These are phyloP conservation scores for Astropecten irregularis DNA, from an alignment of 53 echinoderm and acorn worm genomes.

Conservation along the genomic window DNA sequence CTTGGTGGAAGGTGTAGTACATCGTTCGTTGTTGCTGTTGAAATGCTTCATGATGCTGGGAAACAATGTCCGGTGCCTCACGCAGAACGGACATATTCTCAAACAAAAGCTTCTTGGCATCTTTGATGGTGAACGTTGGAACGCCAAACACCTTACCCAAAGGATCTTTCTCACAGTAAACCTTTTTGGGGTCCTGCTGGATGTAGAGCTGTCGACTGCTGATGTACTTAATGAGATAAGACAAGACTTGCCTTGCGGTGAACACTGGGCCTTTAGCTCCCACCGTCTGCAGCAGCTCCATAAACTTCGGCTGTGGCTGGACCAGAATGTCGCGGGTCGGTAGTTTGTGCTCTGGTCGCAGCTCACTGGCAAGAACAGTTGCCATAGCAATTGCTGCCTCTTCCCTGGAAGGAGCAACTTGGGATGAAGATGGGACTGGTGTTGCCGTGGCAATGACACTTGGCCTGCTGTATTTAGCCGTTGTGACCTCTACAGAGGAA, in stretches of 20 bases:
- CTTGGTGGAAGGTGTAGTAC: conserved; percentile 64
- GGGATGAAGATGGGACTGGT: conserved; percentile 1
- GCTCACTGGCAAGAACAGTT: conserved; percentile 69
- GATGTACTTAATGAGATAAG: conserved; percentile 92
- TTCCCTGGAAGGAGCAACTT: conserved; percentile 18
- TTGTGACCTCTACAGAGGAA: conserved; percentile 26
- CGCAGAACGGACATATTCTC: conserved; percentile 84
- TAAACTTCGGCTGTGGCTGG: conserved; percentile 74
- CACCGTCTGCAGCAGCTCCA: conserved; percentile 72
- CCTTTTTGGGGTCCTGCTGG: conserved; percentile 88
- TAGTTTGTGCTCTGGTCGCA: conserved; percentile 84
- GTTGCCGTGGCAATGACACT: conserved; percentile 28
- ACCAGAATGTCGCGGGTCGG: conserved; percentile 79
- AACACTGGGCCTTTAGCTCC: conserved; percentile 84
- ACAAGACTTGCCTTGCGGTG: conserved; percentile 88
- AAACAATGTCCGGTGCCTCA: conserved; percentile 46
- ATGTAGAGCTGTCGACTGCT: conserved; percentile 84
- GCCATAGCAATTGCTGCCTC: conserved; percentile 69
- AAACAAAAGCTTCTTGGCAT: conserved; percentile 89
- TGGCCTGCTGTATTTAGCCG: conserved; percentile 18
- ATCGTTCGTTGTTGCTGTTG: conserved; percentile 42
- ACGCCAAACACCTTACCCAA: conserved; percentile 93
- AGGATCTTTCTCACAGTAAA: conserved; percentile 87
- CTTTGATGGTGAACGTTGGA: conserved; percentile 91
- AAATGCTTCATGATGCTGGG: conserved; percentile 36